A percentile compares a stretch with the other conserved stretches of the same genome.
Evolutionary conservation across 2,888 invertebrate genomes (phyloP).

Genomic region (Lordiphosa fenestrarum): DNA sequence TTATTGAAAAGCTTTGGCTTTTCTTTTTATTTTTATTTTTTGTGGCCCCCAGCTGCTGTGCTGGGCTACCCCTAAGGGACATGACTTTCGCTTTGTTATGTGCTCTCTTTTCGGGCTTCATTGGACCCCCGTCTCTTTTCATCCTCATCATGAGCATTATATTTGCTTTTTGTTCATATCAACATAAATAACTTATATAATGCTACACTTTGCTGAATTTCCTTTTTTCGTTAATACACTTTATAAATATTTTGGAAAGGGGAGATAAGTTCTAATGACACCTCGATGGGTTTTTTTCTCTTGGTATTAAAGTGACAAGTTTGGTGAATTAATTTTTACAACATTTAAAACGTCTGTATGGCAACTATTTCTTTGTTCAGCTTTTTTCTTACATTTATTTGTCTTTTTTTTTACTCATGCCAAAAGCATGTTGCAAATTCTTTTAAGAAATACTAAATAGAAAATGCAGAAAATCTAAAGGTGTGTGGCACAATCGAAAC

Average conservation of each 20-base stretch:
- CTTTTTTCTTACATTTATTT: conserved; percentile 16
- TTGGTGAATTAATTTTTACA: conserved; percentile 44
- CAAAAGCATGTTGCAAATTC: conserved; percentile 31
- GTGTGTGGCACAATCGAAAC: neutral
- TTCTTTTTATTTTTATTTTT: neutral
- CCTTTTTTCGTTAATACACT: conserved; percentile 46
- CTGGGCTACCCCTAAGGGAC: conserved; percentile 56
- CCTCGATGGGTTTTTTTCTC: conserved; percentile 27
- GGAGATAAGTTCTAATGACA: conserved; percentile 46
- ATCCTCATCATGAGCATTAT: conserved; percentile 54
- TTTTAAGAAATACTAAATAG: conserved; percentile 3
- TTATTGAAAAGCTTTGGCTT: conserved; percentile 63
- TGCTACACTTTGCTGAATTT: conserved; percentile 52
- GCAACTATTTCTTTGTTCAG: conserved; percentile 5
- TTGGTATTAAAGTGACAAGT: conserved; percentile 24
- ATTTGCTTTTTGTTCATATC: conserved; percentile 63
- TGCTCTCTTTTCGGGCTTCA: conserved; percentile 21
- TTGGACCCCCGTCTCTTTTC: conserved; percentile 6
- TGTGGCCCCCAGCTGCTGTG: conserved; percentile 14
- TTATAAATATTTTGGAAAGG: conserved; percentile 17
- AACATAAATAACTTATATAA: conserved; percentile 69
- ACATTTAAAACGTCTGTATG: conserved; percentile 20
- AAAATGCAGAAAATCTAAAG: neutral
- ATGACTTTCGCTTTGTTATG: conserved; percentile 71
- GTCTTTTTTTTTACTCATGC: conserved; percentile 22